Conservation (phyloP, 2,888 invertebrate genomes). For the Drosophila ustulata region DNA sequence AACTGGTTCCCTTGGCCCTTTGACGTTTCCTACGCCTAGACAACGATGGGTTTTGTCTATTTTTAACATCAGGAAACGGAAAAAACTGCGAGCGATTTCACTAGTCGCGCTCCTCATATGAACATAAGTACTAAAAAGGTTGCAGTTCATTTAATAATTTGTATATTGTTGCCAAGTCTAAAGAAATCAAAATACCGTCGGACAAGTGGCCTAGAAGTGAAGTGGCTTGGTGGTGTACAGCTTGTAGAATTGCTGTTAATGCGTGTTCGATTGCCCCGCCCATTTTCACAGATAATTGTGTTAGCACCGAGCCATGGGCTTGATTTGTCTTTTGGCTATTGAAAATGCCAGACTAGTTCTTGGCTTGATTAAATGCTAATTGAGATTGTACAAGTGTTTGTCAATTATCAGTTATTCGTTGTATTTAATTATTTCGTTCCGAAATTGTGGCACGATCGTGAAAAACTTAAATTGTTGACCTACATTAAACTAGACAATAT, state of each 20-base stretch:
- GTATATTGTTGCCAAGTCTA: not conserved
- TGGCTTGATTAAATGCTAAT: constrained; percentile 54
- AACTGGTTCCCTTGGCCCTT: constrained; percentile 44
- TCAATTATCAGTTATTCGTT: constrained; percentile 22
- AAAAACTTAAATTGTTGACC: constrained; percentile 3
- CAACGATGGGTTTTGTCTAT: not conserved
- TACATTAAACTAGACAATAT: not conserved
- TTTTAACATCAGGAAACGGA: not conserved
- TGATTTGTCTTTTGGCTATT: constrained; percentile 28
- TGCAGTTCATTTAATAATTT: not conserved
- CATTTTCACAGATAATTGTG: constrained; percentile 9
- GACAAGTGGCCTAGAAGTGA: constrained; percentile 6
- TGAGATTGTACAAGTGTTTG: constrained; percentile 43
- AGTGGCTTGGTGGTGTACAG: not conserved
- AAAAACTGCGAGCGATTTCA: not conserved
- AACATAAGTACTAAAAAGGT: too few species aligned
- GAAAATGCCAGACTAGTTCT: constrained; percentile 35
- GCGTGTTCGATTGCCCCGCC: constrained; percentile 1
- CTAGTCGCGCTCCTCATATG: too few species aligned
- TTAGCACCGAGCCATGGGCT: constrained; percentile 1
- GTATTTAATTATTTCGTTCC: not conserved
- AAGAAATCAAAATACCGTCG: not conserved
- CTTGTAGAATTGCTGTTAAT: constrained; percentile 4
- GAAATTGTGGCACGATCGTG: not conserved
- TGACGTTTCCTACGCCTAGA: constrained; percentile 37